phyloP scores from a whole-genome alignment of 2,888 invertebrate species.

The Bimastos eiseni region DNA sequence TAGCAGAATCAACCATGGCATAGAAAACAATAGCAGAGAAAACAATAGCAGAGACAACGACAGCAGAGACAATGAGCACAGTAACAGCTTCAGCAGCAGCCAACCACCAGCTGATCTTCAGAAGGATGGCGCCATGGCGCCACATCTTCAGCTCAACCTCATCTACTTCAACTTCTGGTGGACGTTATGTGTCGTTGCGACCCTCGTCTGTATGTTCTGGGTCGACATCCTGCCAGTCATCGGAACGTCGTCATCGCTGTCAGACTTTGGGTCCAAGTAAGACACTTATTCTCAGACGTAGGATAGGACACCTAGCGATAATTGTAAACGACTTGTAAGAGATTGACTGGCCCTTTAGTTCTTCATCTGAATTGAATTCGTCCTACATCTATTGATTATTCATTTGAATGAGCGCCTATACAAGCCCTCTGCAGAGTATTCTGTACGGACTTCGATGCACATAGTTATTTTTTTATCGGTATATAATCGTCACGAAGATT shows the following conservation, averaged over 20 bases:
- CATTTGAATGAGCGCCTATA: too few relatives aligned
- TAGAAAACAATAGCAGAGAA: not conserved
- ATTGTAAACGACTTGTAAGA: too few relatives aligned
- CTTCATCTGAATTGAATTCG: too few relatives aligned
- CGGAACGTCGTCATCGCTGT: slow-evolving; percentile 44
- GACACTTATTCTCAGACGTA: not conserved
- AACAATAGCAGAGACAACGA: not conserved
- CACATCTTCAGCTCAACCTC: slow-evolving; percentile 41
- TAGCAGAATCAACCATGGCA: not conserved
- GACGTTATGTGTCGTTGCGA: slow-evolving; percentile 43
- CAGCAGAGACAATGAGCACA: not conserved
- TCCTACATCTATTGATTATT: too few relatives aligned
- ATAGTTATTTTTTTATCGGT: too few relatives aligned
- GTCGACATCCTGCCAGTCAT: slow-evolving; percentile 50
- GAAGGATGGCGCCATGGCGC: too few relatives aligned
- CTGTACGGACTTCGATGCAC: too few relatives aligned
- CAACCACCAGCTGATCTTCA: too few relatives aligned
- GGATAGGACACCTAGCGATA: not conserved
- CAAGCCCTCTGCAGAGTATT: too few relatives aligned
- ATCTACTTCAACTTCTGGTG: slow-evolving; percentile 50
- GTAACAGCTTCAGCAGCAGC: too few relatives aligned
- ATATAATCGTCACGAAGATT: too few relatives aligned
- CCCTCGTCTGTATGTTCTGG: slow-evolving; percentile 47
- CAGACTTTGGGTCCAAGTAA: slow-evolving; percentile 35
- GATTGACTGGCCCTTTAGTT: too few relatives aligned